Conservation (phyloP, 2,888 invertebrate species). For the Dichetophora obliterata region DNA sequence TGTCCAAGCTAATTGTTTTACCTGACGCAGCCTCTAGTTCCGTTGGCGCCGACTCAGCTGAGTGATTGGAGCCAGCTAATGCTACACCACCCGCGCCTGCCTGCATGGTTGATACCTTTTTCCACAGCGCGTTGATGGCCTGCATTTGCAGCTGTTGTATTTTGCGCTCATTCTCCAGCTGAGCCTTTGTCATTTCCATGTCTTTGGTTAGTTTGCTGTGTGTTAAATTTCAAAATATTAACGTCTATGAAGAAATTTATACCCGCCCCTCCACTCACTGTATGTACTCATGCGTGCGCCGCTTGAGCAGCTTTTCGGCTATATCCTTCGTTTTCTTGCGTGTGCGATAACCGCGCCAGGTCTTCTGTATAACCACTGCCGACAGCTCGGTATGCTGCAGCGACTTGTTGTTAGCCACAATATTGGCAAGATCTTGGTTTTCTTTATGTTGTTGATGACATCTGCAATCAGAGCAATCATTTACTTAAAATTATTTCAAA, state of each 20-base stretch:
- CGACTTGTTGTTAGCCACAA: conserved; percentile 49
- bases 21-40: conserved; percentile 25
- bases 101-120: conserved; percentile 82
- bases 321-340: conserved; percentile 74
- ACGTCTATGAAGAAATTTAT: too few relatives aligned
- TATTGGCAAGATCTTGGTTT: conserved; percentile 54
- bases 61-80: conserved; percentile 43
- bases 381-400: conserved; percentile 70
- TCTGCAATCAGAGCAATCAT: conserved; percentile 5
- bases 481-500: too few relatives aligned
- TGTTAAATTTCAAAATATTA: too few relatives aligned
- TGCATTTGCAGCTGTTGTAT: conserved; percentile 91
- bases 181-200: conserved; percentile 87
- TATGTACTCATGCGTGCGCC: conserved; percentile 85
- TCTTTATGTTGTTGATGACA: conserved; percentile 58
- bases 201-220: conserved; percentile 83
- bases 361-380: conserved; percentile 85
- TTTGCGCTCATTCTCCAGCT: conserved; percentile 86
- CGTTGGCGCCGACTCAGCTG: conserved; percentile 18
- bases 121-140: conserved; percentile 91
- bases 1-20: conserved; percentile 66
- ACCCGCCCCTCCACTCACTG: conserved; percentile 73
- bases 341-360: conserved; percentile 88
- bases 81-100: conserved; percentile 49
- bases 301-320: conserved; percentile 79